phyloP scores from a whole-genome alignment of 2,888 invertebrate genomes.

The Rotaria magnacalcarata region DNA sequence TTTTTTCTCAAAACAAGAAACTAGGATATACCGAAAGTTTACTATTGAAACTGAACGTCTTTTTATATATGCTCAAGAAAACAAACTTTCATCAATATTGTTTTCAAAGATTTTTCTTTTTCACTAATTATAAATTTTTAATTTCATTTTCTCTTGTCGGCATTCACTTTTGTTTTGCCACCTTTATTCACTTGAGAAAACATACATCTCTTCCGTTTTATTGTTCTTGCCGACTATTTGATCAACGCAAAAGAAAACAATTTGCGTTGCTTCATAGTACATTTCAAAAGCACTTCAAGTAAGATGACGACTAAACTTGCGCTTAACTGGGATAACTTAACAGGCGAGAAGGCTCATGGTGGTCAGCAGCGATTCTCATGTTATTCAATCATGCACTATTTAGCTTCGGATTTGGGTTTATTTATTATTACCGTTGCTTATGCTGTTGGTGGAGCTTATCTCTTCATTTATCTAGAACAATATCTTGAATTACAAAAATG shows the following conservation, averaged over 20 bases:
- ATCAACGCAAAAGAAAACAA: neutral
- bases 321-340: neutral
- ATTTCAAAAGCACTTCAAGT: no score
- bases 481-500: slow-evolving; percentile 53
- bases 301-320: neutral
- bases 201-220: neutral
- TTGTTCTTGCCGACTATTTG: neutral
- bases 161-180: neutral
- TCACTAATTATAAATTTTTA: neutral
- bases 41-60: no score
- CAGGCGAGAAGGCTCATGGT: neutral
- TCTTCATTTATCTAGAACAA: slow-evolving; percentile 46
- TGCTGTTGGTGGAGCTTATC: slow-evolving; percentile 44
- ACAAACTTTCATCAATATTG: no score
- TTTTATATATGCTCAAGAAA: no score
- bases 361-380: neutral
- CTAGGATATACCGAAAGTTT: no score
- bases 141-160: neutral
- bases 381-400: slow-evolving; percentile 1
- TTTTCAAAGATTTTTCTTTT: no score
- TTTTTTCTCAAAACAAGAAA: no score
- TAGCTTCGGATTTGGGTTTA: slow-evolving; percentile 42
- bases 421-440: slow-evolving; percentile 39
- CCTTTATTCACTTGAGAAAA: neutral
- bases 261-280: no score